phyloP scores from a whole-genome alignment of 2,797 vertebrate species.

The Leptodactylus fallax region DNA sequence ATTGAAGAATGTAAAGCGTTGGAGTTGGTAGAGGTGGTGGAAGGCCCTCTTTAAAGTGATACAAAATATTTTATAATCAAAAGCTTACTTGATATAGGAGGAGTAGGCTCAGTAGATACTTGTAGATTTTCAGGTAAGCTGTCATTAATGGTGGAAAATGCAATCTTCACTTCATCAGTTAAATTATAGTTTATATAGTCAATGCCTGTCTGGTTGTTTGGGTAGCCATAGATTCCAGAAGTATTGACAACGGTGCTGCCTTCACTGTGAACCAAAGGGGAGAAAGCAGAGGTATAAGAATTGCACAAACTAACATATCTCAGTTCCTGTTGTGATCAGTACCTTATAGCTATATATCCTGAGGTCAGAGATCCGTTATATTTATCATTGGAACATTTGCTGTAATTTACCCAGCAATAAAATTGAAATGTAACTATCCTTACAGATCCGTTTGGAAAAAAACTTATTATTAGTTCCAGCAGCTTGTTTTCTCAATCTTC shows the following conservation, averaged over 20 bases:
- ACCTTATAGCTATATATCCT: background rate
- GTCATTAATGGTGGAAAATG: constrained; percentile 8
- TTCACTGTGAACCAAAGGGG: background rate
- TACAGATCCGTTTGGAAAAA: too few relatives aligned
- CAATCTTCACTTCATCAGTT: background rate
- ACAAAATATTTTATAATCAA: background rate
- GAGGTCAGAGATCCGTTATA: too few relatives aligned
- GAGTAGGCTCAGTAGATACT: background rate
- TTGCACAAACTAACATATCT: background rate
- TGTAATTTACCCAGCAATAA: too few relatives aligned
- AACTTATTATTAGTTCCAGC: too few relatives aligned
- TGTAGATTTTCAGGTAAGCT: background rate
- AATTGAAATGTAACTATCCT: too few relatives aligned
- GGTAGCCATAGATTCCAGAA: constrained; percentile 47
- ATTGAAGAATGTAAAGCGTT: too few relatives aligned
- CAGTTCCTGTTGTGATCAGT: background rate
- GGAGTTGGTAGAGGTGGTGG: too few relatives aligned
- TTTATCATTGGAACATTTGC: too few relatives aligned
- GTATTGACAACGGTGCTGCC: constrained; percentile 40
- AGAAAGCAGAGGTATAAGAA: background rate
- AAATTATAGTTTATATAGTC: constrained; percentile 45
- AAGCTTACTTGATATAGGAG: constrained; percentile 30
- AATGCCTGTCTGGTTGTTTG: constrained; percentile 51
- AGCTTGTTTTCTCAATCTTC: too few relatives aligned
- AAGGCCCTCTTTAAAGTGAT: too few relatives aligned